phyloP scores from a whole-genome alignment of 2,113 vertebrate genomes.

The Carassius gibelio region DNA sequence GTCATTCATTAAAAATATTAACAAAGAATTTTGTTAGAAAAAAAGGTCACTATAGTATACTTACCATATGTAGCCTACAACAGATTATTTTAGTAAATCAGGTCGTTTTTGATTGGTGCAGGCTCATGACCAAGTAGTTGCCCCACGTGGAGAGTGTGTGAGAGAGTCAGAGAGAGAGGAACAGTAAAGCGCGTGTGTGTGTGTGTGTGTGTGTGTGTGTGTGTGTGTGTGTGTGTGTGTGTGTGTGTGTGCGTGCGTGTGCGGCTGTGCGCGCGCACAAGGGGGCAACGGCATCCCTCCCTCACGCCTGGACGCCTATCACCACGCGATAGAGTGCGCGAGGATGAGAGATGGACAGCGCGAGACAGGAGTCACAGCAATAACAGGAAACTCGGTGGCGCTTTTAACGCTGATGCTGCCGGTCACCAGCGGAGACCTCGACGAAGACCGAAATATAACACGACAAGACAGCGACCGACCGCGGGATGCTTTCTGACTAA shows the following conservation, averaged over 20 bases:
- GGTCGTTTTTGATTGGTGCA: conserved; percentile 38
- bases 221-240: background rate
- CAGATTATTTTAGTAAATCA: conserved; percentile 34
- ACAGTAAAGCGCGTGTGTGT: background rate
- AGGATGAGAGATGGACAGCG: conserved; percentile 55
- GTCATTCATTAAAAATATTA: background rate
- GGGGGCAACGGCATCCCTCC: conserved; percentile 57
- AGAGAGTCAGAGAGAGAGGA: conserved; percentile 13
- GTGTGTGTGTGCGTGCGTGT: background rate
- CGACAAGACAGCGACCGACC: conserved; percentile 43
- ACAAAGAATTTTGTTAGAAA: background rate
- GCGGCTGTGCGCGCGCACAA: conserved; percentile 2
- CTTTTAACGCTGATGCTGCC: conserved; percentile 59
- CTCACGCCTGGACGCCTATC: conserved; percentile 51
- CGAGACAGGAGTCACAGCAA: conserved; percentile 55
- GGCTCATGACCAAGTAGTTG: background rate
- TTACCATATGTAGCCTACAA: background rate
- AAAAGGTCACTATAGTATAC: background rate
- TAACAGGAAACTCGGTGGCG: conserved; percentile 64
- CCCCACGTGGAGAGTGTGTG: conserved; percentile 13
- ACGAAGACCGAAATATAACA: conserved; percentile 29
- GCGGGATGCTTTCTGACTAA: conserved; percentile 35
- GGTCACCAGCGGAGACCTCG: conserved; percentile 54
- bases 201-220: background rate
- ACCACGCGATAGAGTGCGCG: conserved; percentile 53